A percentile compares a stretch with the other conserved stretches of the same genome.
Evolutionary conservation across 2,113 vertebrate species (phyloP).

Genomic region (Leuciscus idus): DNA sequence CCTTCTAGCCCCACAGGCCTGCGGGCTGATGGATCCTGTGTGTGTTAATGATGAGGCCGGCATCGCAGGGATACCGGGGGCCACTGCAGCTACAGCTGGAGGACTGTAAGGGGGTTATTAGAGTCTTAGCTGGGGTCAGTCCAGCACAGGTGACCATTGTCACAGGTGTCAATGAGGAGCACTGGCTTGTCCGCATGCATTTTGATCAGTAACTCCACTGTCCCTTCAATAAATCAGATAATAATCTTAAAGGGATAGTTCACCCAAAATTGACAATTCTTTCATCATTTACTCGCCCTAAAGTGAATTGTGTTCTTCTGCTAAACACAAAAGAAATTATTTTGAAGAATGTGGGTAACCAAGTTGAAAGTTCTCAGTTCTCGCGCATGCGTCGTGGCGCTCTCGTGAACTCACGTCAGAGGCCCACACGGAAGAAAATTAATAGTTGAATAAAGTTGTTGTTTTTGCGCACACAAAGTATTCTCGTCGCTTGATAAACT

Average conservation of each 20-base stretch:
- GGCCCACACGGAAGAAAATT: no score
- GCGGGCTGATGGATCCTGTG: slow-evolving; percentile 46
- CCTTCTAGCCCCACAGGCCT: slow-evolving; percentile 29
- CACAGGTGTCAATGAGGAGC: slow-evolving; percentile 3
- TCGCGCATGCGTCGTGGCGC: no score
- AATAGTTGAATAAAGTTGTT: no score
- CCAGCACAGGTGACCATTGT: slow-evolving; percentile 59
- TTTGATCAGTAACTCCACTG: slow-evolving; percentile 27
- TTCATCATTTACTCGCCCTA: no score
- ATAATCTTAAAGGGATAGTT: background rate
- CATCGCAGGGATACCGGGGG: slow-evolving; percentile 34
- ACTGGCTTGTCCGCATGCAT: background rate
- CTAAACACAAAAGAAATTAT: no score
- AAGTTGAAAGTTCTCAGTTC: no score
- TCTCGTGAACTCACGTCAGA: no score
- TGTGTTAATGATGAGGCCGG: slow-evolving; percentile 63
- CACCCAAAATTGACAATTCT: no score
- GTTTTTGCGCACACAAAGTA: no score
- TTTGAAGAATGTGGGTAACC: no score
- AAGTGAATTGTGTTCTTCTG: no score
- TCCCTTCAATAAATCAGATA: background rate
- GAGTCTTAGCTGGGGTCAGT: slow-evolving; percentile 52
- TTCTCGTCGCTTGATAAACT: no score
- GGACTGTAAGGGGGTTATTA: slow-evolving; percentile 33
- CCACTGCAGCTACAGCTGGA: slow-evolving; percentile 62